Conservation (phyloP, 2,113 vertebrate genomes). For the Acanthisitta chloris region DNA sequence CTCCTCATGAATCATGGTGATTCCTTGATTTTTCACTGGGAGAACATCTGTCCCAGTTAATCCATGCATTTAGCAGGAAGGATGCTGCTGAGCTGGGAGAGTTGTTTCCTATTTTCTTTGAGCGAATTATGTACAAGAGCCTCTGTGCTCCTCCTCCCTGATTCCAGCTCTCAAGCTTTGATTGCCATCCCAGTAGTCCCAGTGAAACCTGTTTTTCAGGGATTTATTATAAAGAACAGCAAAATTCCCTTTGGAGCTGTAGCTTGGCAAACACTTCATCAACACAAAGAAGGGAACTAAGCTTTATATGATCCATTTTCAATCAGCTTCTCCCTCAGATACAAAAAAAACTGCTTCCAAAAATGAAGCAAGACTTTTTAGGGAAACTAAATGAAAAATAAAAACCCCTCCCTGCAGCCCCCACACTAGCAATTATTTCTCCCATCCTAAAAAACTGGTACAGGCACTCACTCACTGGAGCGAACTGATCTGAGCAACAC, state of each 20-base stretch:
- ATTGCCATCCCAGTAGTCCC: background rate
- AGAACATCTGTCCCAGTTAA: background rate
- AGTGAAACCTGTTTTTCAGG: background rate
- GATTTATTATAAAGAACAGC: background rate
- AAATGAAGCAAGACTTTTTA: conserved; percentile 29
- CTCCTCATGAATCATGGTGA: background rate
- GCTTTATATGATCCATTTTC: conserved; percentile 4
- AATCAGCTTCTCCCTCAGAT: background rate
- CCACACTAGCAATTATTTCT: conserved; percentile 21
- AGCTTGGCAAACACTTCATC: background rate
- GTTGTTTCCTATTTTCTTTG: background rate
- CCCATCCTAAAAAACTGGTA: conserved; percentile 19
- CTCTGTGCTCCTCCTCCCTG: background rate
- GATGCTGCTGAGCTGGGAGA: background rate
- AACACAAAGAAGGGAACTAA: background rate
- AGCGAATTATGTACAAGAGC: background rate
- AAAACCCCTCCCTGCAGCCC: background rate
- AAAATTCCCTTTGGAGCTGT: background rate
- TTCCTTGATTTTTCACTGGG: background rate
- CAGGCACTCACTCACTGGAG: conserved; percentile 41
- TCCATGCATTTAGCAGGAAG: background rate
- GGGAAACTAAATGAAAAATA: conserved; percentile 18
- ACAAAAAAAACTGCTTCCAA: background rate
- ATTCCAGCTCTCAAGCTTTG: background rate
- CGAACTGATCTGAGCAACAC: conserved; percentile 27